phyloP scores from a whole-genome alignment of 2,113 vertebrate species.

The Gobius niger region DNA sequence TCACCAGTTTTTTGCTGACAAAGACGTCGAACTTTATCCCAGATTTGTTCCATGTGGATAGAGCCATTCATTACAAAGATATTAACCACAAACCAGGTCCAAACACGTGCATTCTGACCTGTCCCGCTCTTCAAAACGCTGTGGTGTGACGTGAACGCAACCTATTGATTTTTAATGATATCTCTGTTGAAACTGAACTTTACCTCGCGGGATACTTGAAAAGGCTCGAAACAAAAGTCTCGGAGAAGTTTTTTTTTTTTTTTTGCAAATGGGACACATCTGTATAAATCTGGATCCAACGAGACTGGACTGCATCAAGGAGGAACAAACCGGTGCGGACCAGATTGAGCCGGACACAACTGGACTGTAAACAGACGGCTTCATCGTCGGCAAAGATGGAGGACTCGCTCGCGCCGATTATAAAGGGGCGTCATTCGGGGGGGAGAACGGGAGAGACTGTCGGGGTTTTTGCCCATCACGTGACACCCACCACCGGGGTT shows the following conservation, averaged over 20 bases:
- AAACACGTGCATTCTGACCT: no score
- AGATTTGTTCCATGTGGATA: no score
- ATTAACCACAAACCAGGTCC: no score
- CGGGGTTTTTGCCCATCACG: no score
- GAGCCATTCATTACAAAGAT: no score
- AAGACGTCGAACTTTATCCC: no score
- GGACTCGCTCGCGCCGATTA: background rate
- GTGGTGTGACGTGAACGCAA: no score
- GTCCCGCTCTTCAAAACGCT: no score
- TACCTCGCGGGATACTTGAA: constrained; percentile 30
- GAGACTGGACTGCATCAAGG: constrained; percentile 32
- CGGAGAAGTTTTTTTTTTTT: constrained; percentile 17
- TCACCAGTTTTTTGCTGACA: no score
- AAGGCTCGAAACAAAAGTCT: constrained; percentile 30
- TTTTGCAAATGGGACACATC: constrained; percentile 32
- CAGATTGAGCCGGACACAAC: constrained; percentile 47
- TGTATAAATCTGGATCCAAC: constrained; percentile 29
- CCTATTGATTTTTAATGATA: background rate
- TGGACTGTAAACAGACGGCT: constrained; percentile 46
- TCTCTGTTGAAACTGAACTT: constrained; percentile 7
- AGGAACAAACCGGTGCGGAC: constrained; percentile 14
- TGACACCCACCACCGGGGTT: no score
- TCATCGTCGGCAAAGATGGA: constrained; percentile 27
- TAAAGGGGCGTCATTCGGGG: no score
- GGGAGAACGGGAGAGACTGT: no score